phyloP scores from a whole-genome alignment of 53 echinoderm and acorn worm species.

The Paracentrotus lividus region DNA sequence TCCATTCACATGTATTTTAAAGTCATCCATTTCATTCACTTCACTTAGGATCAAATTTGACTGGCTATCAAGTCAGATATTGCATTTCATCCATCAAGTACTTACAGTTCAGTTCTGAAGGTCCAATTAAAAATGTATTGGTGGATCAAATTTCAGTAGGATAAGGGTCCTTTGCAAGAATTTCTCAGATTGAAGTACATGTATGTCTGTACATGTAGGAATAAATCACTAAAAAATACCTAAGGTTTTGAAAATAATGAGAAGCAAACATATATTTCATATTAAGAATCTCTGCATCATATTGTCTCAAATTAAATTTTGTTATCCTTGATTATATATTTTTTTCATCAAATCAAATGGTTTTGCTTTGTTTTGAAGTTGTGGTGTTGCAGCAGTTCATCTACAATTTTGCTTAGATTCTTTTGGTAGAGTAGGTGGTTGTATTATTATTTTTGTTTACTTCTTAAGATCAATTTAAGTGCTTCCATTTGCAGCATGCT shows the following conservation, averaged over 20 bases:
- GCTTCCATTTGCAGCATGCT: background rate
- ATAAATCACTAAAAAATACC: background rate
- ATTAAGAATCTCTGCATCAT: background rate
- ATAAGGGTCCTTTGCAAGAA: background rate
- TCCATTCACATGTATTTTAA: background rate
- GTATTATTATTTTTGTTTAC: too few relatives aligned
- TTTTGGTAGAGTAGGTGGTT: too few relatives aligned
- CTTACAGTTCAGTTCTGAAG: slow-evolving; percentile 1
- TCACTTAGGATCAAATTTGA: background rate
- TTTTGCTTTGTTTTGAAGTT: too few relatives aligned
- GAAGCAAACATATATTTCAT: background rate
- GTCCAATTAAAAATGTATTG: slow-evolving; percentile 36
- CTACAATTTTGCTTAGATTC: too few relatives aligned
- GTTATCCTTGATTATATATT: too few relatives aligned
- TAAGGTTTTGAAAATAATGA: background rate
- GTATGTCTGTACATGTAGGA: too few relatives aligned
- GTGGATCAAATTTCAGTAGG: background rate
- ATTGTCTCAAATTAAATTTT: too few relatives aligned
- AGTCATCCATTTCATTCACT: background rate
- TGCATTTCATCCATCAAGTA: background rate
- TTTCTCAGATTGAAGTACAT: background rate
- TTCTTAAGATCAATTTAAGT: too few relatives aligned
- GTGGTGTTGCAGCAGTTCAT: too few relatives aligned
- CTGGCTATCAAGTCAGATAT: slow-evolving; percentile 12
- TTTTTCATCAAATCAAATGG: too few relatives aligned